Evolutionary conservation across 2,797 vertebrate genomes (phyloP).

Genomic region (Sebastes cheni): DNA sequence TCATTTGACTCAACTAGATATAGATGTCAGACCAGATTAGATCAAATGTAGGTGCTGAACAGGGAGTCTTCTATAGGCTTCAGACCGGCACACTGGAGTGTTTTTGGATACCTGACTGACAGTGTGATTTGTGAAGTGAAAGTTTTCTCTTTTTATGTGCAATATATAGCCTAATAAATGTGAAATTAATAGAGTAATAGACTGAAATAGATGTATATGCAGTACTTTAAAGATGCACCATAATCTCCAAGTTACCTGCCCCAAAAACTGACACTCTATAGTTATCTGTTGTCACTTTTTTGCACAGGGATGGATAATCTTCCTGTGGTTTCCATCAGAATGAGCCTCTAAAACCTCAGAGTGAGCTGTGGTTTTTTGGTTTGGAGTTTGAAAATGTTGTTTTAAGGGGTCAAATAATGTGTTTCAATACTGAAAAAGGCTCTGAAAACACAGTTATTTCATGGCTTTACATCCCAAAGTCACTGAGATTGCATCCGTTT

Average conservation of each 20-base stretch:
- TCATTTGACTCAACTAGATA: neutral
- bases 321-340: slow-evolving; percentile 10
- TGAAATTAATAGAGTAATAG: neutral
- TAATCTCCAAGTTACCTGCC: neutral
- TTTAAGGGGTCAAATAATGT: neutral
- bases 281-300: neutral
- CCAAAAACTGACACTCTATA: neutral
- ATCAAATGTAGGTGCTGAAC: slow-evolving; percentile 4
- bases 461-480: neutral
- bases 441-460: neutral
- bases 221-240: neutral
- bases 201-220: neutral
- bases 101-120: neutral
- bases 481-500: neutral
- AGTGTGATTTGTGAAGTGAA: neutral
- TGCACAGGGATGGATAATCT: neutral
- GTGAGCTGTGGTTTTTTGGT: neutral
- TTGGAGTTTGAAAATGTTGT: neutral
- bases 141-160: neutral
- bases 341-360: neutral
- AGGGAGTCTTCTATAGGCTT: neutral
- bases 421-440: neutral
- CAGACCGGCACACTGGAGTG: neutral
- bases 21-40: neutral
- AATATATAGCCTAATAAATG: neutral